A percentile compares a stretch with the other conserved stretches of the same genome.
These are phyloP conservation scores for Carassius auratus DNA, from an alignment of 2,113 vertebrate genomes.

Conservation along the genomic window DNA sequence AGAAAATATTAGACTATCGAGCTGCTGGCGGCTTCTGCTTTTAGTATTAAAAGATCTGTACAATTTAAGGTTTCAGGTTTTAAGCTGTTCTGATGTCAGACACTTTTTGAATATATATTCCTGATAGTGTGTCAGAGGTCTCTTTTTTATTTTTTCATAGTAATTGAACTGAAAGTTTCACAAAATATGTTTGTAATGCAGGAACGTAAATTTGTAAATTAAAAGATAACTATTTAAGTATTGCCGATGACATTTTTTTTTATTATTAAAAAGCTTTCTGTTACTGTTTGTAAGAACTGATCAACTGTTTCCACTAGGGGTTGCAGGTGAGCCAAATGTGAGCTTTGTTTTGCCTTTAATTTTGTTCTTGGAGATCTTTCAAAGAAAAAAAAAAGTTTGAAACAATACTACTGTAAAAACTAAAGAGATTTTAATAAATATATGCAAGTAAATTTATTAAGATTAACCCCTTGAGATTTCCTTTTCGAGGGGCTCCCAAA, in stretches of 20 bases:
- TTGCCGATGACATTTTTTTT: not conserved
- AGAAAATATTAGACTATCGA: slow-evolving; percentile 51
- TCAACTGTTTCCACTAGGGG: not conserved
- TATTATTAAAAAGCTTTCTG: not conserved
- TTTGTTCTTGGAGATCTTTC: not conserved
- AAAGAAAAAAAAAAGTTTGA: not conserved
- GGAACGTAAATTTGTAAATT: not conserved
- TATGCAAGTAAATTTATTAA: not conserved
- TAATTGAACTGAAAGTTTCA: no score
- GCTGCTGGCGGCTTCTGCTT: not conserved
- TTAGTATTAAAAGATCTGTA: not conserved
- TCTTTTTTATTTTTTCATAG: no score
- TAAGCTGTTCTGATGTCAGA: no score
- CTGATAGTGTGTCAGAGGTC: no score
- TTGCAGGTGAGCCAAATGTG: not conserved
- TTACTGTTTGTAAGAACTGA: not conserved
- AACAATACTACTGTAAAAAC: not conserved
- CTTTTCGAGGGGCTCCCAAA: no score
- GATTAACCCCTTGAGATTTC: no score
- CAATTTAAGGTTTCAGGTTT: not conserved
- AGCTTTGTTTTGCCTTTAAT: not conserved
- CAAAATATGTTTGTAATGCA: no score
- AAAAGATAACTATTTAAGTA: not conserved
- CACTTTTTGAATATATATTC: no score
- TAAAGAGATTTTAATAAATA: not conserved